These are phyloP conservation scores for Chaetophractus vellerosus DNA, from an alignment of 2,797 vertebrate species.

Conservation along the genomic window DNA sequence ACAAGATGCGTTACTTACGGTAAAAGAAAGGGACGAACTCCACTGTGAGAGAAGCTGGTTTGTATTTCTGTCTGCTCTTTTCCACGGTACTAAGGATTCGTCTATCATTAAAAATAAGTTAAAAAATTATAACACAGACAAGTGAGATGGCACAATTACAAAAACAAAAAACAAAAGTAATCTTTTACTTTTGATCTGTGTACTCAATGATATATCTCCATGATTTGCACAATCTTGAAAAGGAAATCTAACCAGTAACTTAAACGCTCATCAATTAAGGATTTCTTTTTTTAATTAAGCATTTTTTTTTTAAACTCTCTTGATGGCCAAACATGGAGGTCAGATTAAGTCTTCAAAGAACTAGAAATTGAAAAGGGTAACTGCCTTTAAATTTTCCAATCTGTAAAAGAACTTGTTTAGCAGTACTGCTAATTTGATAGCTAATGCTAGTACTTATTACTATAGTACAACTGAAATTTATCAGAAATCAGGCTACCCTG, in stretches of 20 bases:
- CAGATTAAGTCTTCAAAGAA: slow-evolving; percentile 51
- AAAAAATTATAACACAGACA: slow-evolving; percentile 67
- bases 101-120: slow-evolving; percentile 88
- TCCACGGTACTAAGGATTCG: slow-evolving; percentile 94
- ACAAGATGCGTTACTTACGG: slow-evolving; percentile 92
- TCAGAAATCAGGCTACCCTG: background rate
- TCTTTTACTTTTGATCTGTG: slow-evolving; percentile 66
- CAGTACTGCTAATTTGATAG: slow-evolving; percentile 20
- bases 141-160: slow-evolving; percentile 32
- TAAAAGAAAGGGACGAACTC: slow-evolving; percentile 99
- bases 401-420: background rate
- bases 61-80: slow-evolving; percentile 98
- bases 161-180: slow-evolving; percentile 69
- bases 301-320: background rate
- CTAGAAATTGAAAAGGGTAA: slow-evolving; percentile 53
- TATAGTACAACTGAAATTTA: background rate
- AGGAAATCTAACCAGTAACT: slow-evolving; percentile 28
- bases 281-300: slow-evolving; percentile 55
- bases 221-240: slow-evolving; percentile 54
- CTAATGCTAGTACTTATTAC: background rate
- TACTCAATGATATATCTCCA: slow-evolving; percentile 44
- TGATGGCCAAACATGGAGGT: background rate
- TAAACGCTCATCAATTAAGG: slow-evolving; percentile 19
- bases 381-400: slow-evolving; percentile 45
- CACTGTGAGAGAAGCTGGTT: slow-evolving; percentile 97